These are phyloP conservation scores for human DNA, from an alignment of 2,113 vertebrate species.

Conservation along the genomic window GRCh38 chr20:6497001-6497500, in stretches of 20 bases:
- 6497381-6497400: conserved; percentile 13
- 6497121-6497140: conserved; percentile 53
- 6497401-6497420: background rate
- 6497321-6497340: background rate
- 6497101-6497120: conserved; percentile 54
- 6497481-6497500: conserved; percentile 24
- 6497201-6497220: background rate
- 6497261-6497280: conserved; percentile 20
- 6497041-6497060: conserved; percentile 65
- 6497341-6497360: background rate
- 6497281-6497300: background rate
- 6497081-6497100: conserved; percentile 62
- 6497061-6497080: conserved; percentile 69
- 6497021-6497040: conserved; percentile 64
- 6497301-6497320: conserved; percentile 44
- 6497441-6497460: background rate
- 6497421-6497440: conserved; percentile 11
- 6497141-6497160: background rate
- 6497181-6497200: background rate
- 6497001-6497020: conserved; percentile 61
- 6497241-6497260: background rate
- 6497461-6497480: conserved; percentile 15
- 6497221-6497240: background rate
- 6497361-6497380: background rate
- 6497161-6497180: background rate